A percentile compares a stretch with the other conserved stretches of the same genome.
These are phyloP conservation scores for Lycaon pictus DNA, from an alignment of 2,113 vertebrate species.

Conservation along the genomic window DNA sequence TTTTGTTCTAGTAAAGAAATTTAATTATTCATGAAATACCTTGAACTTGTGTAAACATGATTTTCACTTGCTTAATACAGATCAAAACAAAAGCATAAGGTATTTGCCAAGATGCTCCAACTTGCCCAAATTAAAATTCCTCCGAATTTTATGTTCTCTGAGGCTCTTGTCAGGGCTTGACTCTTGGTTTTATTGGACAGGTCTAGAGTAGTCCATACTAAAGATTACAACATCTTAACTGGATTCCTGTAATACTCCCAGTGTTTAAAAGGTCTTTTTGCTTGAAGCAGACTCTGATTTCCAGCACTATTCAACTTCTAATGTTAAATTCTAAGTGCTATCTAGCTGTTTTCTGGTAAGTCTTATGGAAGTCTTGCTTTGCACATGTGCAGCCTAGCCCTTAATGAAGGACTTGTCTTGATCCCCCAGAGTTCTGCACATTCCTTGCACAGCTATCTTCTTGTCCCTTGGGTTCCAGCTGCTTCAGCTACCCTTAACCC, in stretches of 20 bases:
- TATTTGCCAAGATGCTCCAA: background rate
- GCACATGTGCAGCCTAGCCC: background rate
- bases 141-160: background rate
- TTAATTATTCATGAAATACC: background rate
- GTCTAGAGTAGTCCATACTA: background rate
- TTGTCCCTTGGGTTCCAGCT: background rate
- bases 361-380: background rate
- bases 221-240: background rate
- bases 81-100: background rate
- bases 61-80: background rate
- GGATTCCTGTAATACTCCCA: background rate
- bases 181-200: background rate
- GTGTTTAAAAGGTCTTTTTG: background rate
- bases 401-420: background rate
- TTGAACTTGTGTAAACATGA: background rate
- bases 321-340: background rate
- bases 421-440: background rate
- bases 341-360: background rate
- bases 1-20: background rate
- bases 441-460: background rate
- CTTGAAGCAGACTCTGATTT: background rate
- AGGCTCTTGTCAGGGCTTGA: background rate
- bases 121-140: background rate
- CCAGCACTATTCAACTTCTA: background rate
- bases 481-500: background rate